Evolutionary conservation across 2,797 vertebrate species (phyloP).

Genomic region (Phoebastria nigripes): DNA sequence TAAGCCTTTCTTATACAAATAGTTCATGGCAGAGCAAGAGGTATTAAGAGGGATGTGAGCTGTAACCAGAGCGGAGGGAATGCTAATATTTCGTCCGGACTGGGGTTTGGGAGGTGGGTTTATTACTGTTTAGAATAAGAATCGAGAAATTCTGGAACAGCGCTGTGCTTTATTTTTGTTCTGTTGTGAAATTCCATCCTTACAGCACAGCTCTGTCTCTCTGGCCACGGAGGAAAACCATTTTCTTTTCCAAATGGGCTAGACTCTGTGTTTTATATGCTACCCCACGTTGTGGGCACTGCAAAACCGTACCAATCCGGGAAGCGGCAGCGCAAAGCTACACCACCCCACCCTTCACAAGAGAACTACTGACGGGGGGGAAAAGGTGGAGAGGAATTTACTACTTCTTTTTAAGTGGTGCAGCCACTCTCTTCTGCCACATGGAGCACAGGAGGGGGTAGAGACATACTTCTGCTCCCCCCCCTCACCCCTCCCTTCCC

Average conservation of each 20-base stretch:
- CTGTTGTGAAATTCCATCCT: conserved; percentile 58
- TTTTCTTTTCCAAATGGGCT: background rate
- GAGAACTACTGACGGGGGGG: background rate
- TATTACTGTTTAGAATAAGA: conserved; percentile 48
- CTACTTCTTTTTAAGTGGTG: conserved; percentile 9
- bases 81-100: conserved; percentile 8
- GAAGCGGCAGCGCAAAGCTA: background rate
- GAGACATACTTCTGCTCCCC: background rate
- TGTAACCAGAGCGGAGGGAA: conserved; percentile 41
- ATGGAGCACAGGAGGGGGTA: conserved; percentile 36
- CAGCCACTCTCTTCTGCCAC: conserved; percentile 12
- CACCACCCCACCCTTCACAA: background rate
- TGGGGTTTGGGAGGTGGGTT: conserved; percentile 47
- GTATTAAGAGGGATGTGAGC: conserved; percentile 16
- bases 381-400: conserved; percentile 38
- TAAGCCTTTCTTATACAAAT: conserved; percentile 53
- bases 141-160: conserved; percentile 26
- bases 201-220: conserved; percentile 5
- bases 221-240: background rate
- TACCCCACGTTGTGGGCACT: background rate
- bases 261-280: background rate
- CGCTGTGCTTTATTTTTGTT: conserved; percentile 20
- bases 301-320: fast-evolving
- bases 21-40: conserved; percentile 26
- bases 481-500: background rate